Percentiles rank a stretch among this genome's conserved stretches.
Evolutionary conservation across 2,113 vertebrate genomes (phyloP).

Genomic region (Chaetorhynchus papuensis): DNA sequence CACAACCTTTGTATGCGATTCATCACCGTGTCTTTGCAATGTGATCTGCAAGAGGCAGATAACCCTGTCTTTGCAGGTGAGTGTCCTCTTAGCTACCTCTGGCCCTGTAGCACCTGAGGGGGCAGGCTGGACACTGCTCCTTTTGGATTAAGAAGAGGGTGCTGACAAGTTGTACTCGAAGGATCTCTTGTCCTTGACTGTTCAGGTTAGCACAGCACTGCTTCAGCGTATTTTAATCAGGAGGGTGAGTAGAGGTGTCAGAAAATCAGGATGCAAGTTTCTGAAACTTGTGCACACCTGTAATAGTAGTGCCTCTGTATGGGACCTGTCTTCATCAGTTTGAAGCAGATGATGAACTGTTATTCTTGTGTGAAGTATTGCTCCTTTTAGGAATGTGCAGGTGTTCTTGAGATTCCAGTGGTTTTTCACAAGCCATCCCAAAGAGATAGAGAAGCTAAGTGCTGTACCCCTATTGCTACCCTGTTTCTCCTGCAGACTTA

Average conservation of each 20-base stretch:
- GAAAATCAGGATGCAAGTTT: neutral
- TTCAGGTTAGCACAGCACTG: neutral
- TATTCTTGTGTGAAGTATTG: neutral
- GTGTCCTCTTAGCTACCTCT: neutral
- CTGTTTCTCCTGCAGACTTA: neutral
- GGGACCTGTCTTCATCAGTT: neutral
- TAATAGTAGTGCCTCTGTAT: no score
- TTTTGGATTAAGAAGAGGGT: neutral
- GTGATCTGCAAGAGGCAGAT: neutral
- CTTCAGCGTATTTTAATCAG: neutral
- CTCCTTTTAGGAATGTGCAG: neutral
- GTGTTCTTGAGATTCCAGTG: neutral
- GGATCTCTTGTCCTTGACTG: neutral
- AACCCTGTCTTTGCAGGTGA: neutral
- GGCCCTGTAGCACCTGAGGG: neutral
- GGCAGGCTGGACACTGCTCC: neutral
- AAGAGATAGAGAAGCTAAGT: neutral
- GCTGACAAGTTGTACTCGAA: neutral
- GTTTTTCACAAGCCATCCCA: neutral
- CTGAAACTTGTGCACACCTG: neutral
- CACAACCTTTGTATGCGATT: neutral
- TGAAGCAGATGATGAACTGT: neutral
- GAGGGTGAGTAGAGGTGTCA: neutral
- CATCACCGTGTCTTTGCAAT: neutral
- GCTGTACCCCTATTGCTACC: neutral